Base-by-base conservation (phyloP, 2,113 vertebrate species). In the Lamprologus speciosus region DNA sequence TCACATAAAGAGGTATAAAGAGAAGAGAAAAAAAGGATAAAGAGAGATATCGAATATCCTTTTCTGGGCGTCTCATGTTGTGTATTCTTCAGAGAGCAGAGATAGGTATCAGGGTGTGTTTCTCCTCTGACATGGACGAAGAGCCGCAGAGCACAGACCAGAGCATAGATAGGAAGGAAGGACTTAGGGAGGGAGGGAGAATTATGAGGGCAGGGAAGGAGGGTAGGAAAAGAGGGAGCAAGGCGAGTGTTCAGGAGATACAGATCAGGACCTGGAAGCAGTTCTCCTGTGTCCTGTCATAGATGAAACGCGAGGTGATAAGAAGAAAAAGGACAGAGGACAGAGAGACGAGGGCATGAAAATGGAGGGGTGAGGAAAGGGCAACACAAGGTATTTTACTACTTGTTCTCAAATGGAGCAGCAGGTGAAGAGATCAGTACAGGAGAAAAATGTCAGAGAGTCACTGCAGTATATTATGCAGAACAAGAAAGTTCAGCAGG, bases 241-340 rank as follows among this genome's bases (percentile, higher is more conserved):
- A 50, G 65, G 47, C 57, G 4, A 83, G 81, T 17, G 14, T 85
- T 33, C 3, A 58, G 58, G 78, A 91, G 94, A 95, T 94, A 94
- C 65, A 80, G 85, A 95, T 95, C 94, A 54, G 89, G 91, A 93
- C 91, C 93, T 94, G 91, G 89, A 93, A 93, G 94, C 91, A 83
- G 88, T 91, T 92, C 92, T 88, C 88, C 57, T 83, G 85, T 86
- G 92, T 91, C 90, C 84, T 90, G 93, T 93, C 94, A 87, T 40
- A 93, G 90, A 92, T 91, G 93, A 92, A 91, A 94, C 11, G 75
- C 1, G 9, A 80, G 68, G 81, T 80, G 91, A 93, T 92, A 94
- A 93, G 73, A 75, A 94, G 75, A 60, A 83, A 88, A 87, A 88
- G 85, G 80, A 88, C 73, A n/a, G 87, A 82, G 78, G 87, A 90